These are phyloP conservation scores for Mormoops blainvillei DNA, from an alignment of 2,113 vertebrate species.

Conservation along the genomic window DNA sequence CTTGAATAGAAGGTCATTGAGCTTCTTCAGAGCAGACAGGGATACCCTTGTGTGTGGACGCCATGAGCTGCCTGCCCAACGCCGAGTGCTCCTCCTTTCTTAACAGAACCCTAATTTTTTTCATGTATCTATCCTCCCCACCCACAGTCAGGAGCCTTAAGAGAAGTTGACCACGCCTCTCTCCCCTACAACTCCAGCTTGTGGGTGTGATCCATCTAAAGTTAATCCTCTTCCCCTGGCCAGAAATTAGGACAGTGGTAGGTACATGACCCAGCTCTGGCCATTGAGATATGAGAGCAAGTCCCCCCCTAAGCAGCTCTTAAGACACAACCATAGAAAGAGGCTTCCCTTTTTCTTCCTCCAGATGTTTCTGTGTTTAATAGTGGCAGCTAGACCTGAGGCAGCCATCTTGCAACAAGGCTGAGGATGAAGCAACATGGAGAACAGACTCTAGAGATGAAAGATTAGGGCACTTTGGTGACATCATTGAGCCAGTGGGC, in stretches of 20 bases:
- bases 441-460: neutral
- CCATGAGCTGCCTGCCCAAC: neutral
- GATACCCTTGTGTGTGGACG: neutral
- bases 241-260: neutral
- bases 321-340: neutral
- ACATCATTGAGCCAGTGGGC: neutral
- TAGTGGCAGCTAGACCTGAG: neutral
- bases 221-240: neutral
- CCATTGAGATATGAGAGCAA: neutral
- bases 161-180: neutral
- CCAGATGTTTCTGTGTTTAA: neutral
- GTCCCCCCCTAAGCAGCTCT: neutral
- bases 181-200: neutral
- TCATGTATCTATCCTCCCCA: neutral
- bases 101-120: neutral
- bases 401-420: neutral
- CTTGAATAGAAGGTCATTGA: constrained; percentile 24
- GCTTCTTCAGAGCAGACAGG: neutral
- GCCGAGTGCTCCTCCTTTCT: neutral
- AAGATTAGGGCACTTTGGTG: neutral
- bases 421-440: neutral
- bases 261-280: neutral
- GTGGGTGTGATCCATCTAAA: neutral
- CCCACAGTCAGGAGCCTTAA: neutral
- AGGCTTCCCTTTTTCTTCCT: neutral